Base-by-base conservation (phyloP, 1,140 invertebrate genomes). In the Philotrypesis tridentata region DNA sequence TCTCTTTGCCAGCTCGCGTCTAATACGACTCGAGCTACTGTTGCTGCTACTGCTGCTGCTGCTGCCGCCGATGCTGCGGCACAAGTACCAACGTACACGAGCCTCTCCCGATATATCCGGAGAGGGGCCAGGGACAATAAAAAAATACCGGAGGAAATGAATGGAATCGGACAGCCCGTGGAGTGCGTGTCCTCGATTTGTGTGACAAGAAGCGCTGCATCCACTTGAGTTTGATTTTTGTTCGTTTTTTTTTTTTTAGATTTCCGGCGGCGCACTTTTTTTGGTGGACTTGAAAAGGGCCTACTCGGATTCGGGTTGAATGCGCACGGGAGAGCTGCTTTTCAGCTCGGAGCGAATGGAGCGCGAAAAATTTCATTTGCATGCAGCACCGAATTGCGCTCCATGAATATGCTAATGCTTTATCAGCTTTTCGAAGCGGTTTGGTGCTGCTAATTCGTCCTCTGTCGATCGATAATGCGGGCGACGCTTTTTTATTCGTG, bases 1-100 rank as follows among this genome's bases (percentile, higher is more conserved):
- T 70, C 27, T 70, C 76, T 65, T 77, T 77, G 74, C 55, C 60
- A 37, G 3, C 33, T 37, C 33, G 33, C 9, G 33, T 37, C 9
- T 37, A n/a, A n/a, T n/a, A 37, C 33, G 33, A 37, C 33, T 37
- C 3, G 3, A 37, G 33, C 33, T n/a, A n/a, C n/a, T n/a, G n/a
- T n/a, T n/a, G n/a, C n/a, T n/a, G n/a, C n/a, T n/a, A n/a, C n/a
- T n/a, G n/a, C n/a, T n/a, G n/a, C n/a, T n/a, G n/a, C n/a, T n/a
- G n/a, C n/a, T n/a, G n/a, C n/a, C n/a, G n/a, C n/a, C n/a, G n/a
- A n/a, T n/a, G n/a, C n/a, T n/a, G n/a, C n/a, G n/a, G 48, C 48
- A 6, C 14, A 55, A n/a, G 48, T n/a, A 55, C 48, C 48, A n/a
- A 17, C n/a, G n/a, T n/a, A n/a, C 48, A 17, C 48, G 6, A 17